These are phyloP conservation scores for Felis chaus DNA, from an alignment of 2,113 vertebrate genomes.

Conservation along the genomic window DNA sequence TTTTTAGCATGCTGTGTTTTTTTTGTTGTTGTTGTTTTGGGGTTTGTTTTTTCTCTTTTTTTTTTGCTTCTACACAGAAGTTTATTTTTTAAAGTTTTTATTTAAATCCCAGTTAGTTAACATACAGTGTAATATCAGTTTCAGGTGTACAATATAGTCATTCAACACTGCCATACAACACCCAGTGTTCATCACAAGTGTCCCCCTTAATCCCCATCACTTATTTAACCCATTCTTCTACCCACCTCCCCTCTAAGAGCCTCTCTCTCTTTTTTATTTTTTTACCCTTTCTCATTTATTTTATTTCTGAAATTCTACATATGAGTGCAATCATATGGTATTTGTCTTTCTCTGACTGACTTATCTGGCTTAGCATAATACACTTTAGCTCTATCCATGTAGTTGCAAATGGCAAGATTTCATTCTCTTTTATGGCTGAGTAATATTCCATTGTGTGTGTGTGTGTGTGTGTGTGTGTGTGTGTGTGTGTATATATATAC, in stretches of 20 bases:
- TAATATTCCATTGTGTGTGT: neutral
- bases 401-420: neutral
- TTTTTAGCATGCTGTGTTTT: slow-evolving; percentile 67
- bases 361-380: neutral
- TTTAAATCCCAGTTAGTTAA: neutral
- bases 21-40: neutral
- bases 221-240: neutral
- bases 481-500: too few relatives aligned
- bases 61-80: neutral
- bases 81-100: neutral
- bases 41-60: neutral
- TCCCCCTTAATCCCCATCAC: neutral
- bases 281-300: neutral
- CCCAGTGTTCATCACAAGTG: neutral
- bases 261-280: neutral
- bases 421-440: neutral
- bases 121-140: neutral
- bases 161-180: neutral
- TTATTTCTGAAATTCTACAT: neutral
- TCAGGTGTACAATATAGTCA: neutral
- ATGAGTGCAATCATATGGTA: neutral
- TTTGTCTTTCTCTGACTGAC: neutral
- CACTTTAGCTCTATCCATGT: neutral
- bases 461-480: too few relatives aligned
- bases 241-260: neutral